Conservation (phyloP, 1,140 invertebrate species). For the Drosophila murphyi region DNA sequence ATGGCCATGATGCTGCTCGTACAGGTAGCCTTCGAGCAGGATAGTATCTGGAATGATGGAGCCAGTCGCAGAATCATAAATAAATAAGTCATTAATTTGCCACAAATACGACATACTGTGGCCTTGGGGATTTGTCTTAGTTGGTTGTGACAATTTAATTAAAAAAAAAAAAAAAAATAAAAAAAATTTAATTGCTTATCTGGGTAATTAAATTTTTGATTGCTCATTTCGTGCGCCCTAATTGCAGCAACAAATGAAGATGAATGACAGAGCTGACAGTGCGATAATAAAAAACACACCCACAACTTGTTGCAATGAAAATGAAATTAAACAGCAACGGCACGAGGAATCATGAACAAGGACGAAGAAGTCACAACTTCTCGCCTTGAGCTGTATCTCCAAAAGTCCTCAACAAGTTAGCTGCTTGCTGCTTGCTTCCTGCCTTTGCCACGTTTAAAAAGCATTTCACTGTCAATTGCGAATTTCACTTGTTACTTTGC, state of each 20-base stretch:
- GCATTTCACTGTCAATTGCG: slow-evolving; percentile 79
- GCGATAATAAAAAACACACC: slow-evolving; percentile 13
- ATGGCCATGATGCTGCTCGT: slow-evolving; percentile 90
- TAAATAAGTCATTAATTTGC: slow-evolving; percentile 56
- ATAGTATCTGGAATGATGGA: slow-evolving; percentile 86
- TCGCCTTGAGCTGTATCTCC: slow-evolving; percentile 26
- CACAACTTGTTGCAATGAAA: slow-evolving; percentile 51
- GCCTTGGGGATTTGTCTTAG: neutral
- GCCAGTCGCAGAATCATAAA: slow-evolving; percentile 20
- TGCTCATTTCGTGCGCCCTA: slow-evolving; percentile 58
- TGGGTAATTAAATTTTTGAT: slow-evolving; percentile 79
- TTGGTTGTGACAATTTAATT: slow-evolving; percentile 67
- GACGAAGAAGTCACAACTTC: slow-evolving; percentile 29
- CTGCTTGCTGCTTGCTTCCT: neutral
- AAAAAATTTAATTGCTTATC: slow-evolving; percentile 71
- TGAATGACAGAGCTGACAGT: slow-evolving; percentile 43
- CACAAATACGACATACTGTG: neutral
- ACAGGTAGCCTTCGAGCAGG: slow-evolving; percentile 89
- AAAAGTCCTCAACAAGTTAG: slow-evolving; percentile 24
- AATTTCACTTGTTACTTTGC: slow-evolving; percentile 33
- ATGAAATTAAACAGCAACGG: slow-evolving; percentile 58
- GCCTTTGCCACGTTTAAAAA: slow-evolving; percentile 60
- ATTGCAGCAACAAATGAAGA: slow-evolving; percentile 54
- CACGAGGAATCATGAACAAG: slow-evolving; percentile 6
- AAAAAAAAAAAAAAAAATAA: slow-evolving; percentile 15